phyloP scores from a whole-genome alignment of 2,113 vertebrate species.

The Brienomyrus longianalis region DNA sequence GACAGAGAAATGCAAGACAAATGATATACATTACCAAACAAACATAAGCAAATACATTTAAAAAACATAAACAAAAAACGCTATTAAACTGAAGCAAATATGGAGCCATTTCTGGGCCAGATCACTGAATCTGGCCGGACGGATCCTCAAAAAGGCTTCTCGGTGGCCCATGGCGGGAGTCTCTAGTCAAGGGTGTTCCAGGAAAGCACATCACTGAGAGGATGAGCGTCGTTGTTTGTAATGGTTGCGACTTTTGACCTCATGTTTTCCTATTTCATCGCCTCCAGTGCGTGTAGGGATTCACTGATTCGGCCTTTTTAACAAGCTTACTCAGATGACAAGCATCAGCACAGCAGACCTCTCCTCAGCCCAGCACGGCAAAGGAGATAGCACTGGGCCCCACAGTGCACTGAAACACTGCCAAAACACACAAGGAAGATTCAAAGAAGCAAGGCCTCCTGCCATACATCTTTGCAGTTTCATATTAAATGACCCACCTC shows the following conservation, averaged over 20 bases:
- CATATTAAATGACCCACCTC: slow-evolving; percentile 11
- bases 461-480: neutral
- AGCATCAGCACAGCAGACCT: neutral
- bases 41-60: neutral
- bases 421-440: neutral
- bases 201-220: neutral
- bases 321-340: neutral
- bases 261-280: neutral
- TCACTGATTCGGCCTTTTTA: neutral
- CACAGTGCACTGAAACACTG: neutral
- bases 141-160: neutral
- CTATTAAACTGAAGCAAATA: neutral
- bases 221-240: neutral
- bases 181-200: neutral
- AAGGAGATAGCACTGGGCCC: neutral
- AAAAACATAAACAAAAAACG: neutral
- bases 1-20: neutral
- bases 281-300: neutral
- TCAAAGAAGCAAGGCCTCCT: neutral
- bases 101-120: neutral
- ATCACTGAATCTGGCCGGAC: neutral
- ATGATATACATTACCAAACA: neutral
- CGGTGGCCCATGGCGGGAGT: neutral
- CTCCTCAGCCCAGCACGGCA: neutral
- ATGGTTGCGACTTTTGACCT: neutral